phyloP scores from a whole-genome alignment of 2,888 invertebrate species.

The Pammene fasciana region DNA sequence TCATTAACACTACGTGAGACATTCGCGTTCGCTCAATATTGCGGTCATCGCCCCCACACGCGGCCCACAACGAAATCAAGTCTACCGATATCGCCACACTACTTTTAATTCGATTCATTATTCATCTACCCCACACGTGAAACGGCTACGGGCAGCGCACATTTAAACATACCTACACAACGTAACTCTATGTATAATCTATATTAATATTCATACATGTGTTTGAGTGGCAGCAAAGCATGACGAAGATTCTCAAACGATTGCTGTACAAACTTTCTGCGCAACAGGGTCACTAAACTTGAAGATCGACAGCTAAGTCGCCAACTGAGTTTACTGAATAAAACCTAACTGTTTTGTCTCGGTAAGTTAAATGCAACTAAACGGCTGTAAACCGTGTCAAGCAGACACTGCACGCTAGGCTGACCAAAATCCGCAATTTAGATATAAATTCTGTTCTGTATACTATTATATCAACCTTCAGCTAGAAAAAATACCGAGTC shows the following conservation, averaged over 20 bases:
- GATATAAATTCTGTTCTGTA: background rate
- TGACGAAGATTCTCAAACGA: conserved; percentile 40
- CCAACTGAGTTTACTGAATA: conserved; percentile 46
- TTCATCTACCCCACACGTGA: conserved; percentile 26
- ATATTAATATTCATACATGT: conserved; percentile 37
- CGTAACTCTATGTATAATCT: too few relatives aligned
- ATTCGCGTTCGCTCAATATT: conserved; percentile 81
- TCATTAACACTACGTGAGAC: conserved; percentile 82
- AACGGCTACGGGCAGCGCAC: conserved; percentile 25
- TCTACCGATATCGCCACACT: conserved; percentile 40
- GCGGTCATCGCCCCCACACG: conserved; percentile 78
- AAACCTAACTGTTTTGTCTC: conserved; percentile 36
- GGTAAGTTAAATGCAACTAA: conserved; percentile 21
- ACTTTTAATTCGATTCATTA: conserved; percentile 40
- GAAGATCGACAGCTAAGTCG: conserved; percentile 55
- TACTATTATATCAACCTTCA: background rate
- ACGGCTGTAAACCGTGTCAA: conserved; percentile 6
- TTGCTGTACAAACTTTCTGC: conserved; percentile 52
- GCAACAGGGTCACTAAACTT: conserved; percentile 58
- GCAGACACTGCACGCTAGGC: background rate
- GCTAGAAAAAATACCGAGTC: too few relatives aligned
- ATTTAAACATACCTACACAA: conserved; percentile 34
- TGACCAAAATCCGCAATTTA: conserved; percentile 8
- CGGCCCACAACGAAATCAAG: conserved; percentile 53
- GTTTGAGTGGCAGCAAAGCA: conserved; percentile 33